Evolutionary conservation across 1,140 invertebrate species (phyloP).

Genomic region (Heliothis subflexa): DNA sequence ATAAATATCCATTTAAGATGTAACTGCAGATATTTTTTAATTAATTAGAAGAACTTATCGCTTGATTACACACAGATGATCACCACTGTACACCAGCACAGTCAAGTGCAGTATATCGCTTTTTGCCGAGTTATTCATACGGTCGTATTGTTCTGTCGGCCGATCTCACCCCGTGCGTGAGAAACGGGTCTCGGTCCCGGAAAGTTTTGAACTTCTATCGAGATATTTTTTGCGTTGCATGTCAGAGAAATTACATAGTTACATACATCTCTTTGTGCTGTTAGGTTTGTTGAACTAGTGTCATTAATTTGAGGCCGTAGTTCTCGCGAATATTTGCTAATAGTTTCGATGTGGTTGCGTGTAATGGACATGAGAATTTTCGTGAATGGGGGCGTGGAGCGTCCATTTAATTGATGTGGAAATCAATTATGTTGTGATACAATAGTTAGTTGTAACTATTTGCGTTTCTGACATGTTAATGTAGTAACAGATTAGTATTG

Average conservation of each 20-base stretch:
- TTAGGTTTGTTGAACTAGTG: constrained; percentile 41
- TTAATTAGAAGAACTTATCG: neutral
- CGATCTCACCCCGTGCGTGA: constrained; percentile 55
- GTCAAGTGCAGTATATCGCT: constrained; percentile 38
- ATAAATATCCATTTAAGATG: neutral
- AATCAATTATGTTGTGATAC: neutral
- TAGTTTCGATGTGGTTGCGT: constrained; percentile 17
- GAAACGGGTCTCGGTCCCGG: constrained; percentile 65
- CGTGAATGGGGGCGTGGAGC: neutral
- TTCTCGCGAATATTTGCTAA: constrained; percentile 10
- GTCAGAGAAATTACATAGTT: constrained; percentile 43
- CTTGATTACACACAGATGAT: constrained; percentile 16
- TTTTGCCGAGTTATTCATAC: constrained; percentile 59
- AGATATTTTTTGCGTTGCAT: constrained; percentile 50
- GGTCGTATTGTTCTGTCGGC: constrained; percentile 68
- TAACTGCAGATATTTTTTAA: no score
- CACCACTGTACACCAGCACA: constrained; percentile 7
- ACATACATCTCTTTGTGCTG: constrained; percentile 20
- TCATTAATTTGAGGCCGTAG: neutral
- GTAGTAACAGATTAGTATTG: no score
- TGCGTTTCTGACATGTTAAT: no score
- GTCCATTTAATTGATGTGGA: neutral
- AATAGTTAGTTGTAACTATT: no score
- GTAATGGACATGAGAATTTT: neutral
- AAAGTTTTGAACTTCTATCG: constrained; percentile 54